Base-by-base conservation (phyloP, 2,888 invertebrate species). In the Drosophila nigritarsus region DNA sequence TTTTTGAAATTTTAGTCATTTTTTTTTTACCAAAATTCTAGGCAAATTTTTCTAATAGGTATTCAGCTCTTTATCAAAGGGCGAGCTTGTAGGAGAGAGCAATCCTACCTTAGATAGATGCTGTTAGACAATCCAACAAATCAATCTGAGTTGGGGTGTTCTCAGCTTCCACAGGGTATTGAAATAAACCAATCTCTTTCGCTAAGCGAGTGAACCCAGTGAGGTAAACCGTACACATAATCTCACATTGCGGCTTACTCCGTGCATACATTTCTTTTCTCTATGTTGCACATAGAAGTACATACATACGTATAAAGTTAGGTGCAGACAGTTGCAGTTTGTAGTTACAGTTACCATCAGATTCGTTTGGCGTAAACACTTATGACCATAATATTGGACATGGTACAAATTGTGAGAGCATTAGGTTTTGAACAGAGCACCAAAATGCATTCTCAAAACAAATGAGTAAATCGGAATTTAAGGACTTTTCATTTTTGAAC, bases 191-290 rank as follows among this genome's bases (percentile, higher is more conserved):
- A 45, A 24, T 20, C 20, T 24, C 4, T 24, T 20, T 24, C 20
- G 20, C 15, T 15, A 15, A 2, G 20, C 20, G 15, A 24, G 20
- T 36, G 55, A 7, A 38, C 20, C 40, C 36, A 32, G 67, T 29
- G 63, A 60, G 49, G 20, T 42, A 51, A 49, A 27, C 50, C 40
- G 36, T 27, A 53, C 32, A 61, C 78, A 78, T 73, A 75, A 61
- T 65, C 60, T 65, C 65, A 66, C 58, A 56, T 65, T 65, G 48
- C 36, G 55, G 54, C 15, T 45, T 8, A 15, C 20, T 8, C 1
- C 20, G 45, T 7, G 20, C 7, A 7, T 42, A 6, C 13, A 42
- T 20, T 20, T 45, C 3, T 45, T 20, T 1, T 20, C 7, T 45
- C 6, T 20, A 3, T 27, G n/a, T 9, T 18, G 2, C 11, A 27